phyloP scores from a whole-genome alignment of 2,797 vertebrate species.

The Falco rusticolus region DNA sequence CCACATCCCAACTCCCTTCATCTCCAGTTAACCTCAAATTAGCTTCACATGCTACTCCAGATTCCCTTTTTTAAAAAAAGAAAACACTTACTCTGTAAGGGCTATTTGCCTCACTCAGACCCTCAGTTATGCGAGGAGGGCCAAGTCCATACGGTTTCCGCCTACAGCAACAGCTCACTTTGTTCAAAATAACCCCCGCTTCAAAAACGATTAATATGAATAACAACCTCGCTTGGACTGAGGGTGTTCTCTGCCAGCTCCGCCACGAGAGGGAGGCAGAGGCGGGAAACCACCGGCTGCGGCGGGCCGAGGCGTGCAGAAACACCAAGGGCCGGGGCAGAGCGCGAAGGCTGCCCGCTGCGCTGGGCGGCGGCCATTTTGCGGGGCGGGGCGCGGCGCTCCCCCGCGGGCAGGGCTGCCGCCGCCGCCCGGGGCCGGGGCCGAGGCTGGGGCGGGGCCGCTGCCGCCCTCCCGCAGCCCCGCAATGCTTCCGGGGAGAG shows the following conservation, averaged over 20 bases:
- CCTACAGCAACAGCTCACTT: not conserved
- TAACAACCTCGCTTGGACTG: fast-evolving
- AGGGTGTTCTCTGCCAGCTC: not conserved
- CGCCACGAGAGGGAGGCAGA: not conserved
- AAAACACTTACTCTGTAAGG: fast-evolving
- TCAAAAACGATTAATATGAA: not conserved
- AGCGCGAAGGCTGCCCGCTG: fast-evolving
- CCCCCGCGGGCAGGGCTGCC: fast-evolving
- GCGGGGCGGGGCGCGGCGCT: fast-evolving
- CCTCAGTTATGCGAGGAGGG: fast-evolving
- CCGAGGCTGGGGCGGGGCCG: not conserved
- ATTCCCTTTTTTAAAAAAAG: not conserved
- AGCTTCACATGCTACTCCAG: not conserved
- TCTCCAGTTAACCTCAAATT: not conserved
- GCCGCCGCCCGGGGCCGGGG: fast-evolving
- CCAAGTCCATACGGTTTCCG: fast-evolving
- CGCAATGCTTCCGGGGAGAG: not conserved
- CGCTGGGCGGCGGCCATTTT: not conserved
- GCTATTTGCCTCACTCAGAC: not conserved
- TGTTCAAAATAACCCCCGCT: fast-evolving
- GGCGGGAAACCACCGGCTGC: fast-evolving
- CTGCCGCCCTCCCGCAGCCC: not conserved
- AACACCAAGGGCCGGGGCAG: fast-evolving
- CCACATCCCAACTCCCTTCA: not conserved
- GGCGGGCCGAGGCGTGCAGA: too few relatives aligned